phyloP scores from a whole-genome alignment of 2,797 vertebrate genomes.

The Phrynocephalus vlangalii region DNA sequence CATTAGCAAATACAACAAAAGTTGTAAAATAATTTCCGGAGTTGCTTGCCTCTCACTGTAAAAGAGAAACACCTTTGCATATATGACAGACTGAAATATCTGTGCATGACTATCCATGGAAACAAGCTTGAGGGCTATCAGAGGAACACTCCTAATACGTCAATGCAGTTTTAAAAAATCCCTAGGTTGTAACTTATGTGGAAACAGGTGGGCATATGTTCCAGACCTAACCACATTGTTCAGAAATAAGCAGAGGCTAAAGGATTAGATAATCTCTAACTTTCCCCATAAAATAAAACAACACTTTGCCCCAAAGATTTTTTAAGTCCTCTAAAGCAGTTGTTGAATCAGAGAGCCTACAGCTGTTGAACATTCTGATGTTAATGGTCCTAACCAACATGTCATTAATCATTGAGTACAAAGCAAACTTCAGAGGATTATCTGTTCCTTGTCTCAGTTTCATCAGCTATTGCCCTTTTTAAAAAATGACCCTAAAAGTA shows the following conservation, averaged over 20 bases:
- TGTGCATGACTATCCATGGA: not conserved
- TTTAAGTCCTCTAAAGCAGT: not conserved
- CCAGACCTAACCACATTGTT: not conserved
- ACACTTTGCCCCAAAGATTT: not conserved
- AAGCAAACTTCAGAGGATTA: constrained; percentile 9
- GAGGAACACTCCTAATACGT: not conserved
- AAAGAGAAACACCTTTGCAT: not conserved
- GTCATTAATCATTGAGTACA: constrained; percentile 1
- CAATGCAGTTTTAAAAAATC: not conserved
- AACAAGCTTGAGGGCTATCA: not conserved
- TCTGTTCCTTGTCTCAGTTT: constrained; percentile 6
- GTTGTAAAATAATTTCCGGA: constrained; percentile 40
- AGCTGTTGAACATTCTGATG: constrained; percentile 7
- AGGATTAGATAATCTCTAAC: too few relatives aligned
- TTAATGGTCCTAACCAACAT: constrained; percentile 25
- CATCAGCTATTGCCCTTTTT: not conserved
- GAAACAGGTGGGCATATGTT: not conserved
- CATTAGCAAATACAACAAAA: not conserved
- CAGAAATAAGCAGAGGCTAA: not conserved
- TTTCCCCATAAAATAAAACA: not conserved
- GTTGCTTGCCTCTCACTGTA: constrained; percentile 44
- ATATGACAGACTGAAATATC: constrained; percentile 33
- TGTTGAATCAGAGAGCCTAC: constrained; percentile 43
- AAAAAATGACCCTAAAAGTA: not conserved
- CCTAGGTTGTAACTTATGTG: not conserved